Percentiles rank a stretch among this genome's conserved stretches.
Conservation (phyloP, 1,140 invertebrate species). For the Bathynomus jamesi region DNA sequence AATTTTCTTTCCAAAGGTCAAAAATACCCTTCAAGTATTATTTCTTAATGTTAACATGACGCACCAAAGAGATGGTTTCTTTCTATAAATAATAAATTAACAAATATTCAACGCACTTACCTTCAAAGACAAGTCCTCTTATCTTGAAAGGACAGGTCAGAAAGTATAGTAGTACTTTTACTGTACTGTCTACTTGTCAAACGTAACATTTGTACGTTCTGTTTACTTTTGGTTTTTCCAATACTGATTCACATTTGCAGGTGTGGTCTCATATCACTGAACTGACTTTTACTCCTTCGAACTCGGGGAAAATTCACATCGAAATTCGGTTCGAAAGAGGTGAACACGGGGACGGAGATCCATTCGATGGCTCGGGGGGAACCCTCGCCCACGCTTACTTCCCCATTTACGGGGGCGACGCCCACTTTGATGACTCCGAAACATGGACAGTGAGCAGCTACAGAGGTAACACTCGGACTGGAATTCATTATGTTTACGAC, state of each 20-base stretch:
- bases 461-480: constrained; percentile 29
- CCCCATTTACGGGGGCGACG: constrained; percentile 65
- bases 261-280: background rate
- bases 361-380: constrained; percentile 78
- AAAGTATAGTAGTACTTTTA: too few species aligned
- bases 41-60: too few species aligned
- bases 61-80: too few species aligned
- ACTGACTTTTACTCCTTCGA: constrained; percentile 59
- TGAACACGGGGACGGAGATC: constrained; percentile 64
- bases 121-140: too few species aligned
- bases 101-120: too few species aligned
- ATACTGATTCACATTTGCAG: background rate
- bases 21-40: too few species aligned
- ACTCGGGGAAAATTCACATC: constrained; percentile 59
- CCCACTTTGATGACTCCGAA: constrained; percentile 88
- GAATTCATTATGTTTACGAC: too few species aligned
- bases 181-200: background rate
- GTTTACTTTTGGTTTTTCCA: background rate
- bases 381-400: constrained; percentile 91
- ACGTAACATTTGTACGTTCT: background rate
- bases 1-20: too few species aligned
- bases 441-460: constrained; percentile 48
- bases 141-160: too few species aligned
- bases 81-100: too few species aligned
- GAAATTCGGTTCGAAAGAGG: constrained; percentile 63